phyloP scores from a whole-genome alignment of 2,113 vertebrate species.

The Halcyon senegalensis region DNA sequence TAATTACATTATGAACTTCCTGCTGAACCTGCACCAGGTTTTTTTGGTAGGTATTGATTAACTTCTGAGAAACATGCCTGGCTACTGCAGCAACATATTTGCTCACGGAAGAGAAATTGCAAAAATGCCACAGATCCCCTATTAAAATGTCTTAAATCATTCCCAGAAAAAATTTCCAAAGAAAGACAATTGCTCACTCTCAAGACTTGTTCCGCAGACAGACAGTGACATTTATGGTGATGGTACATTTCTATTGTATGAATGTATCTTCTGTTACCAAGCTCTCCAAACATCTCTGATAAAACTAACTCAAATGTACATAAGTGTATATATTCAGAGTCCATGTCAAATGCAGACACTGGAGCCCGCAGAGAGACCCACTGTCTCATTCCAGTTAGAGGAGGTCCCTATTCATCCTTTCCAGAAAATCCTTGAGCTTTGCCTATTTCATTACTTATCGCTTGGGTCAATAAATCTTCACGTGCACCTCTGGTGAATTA shows the following conservation, averaged over 20 bases:
- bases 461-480: not conserved
- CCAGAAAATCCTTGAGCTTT: not conserved
- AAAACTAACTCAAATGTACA: not conserved
- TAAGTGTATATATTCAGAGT: too few species aligned
- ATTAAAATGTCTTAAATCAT: not conserved
- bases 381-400: not conserved
- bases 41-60: not conserved
- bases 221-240: rapidly evolving
- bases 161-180: not conserved
- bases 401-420: not conserved
- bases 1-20: not conserved
- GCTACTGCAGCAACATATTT: not conserved
- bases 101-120: not conserved
- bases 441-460: not conserved
- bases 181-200: not conserved
- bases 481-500: not conserved
- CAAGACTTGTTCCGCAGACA: not conserved
- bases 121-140: not conserved
- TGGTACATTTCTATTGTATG: not conserved
- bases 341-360: not conserved
- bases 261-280: not conserved
- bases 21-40: not conserved
- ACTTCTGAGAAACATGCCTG: not conserved
- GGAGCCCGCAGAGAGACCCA: not conserved
- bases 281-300: not conserved